phyloP scores from a whole-genome alignment of 2,797 vertebrate species.

The Brotula barbata region DNA sequence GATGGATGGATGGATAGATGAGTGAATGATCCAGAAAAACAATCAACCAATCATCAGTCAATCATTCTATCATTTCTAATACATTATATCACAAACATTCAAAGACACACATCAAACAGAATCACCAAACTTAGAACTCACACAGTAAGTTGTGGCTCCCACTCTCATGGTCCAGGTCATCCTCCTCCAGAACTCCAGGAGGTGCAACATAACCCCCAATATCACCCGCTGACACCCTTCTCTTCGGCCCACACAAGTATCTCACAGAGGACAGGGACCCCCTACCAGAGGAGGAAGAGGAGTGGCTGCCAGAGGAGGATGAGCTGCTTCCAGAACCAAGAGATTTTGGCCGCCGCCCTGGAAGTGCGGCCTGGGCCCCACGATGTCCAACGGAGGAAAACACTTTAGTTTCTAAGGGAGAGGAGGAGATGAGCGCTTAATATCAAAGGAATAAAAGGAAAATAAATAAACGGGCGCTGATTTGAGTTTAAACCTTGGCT shows the following conservation, averaged over 20 bases:
- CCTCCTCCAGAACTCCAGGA: conserved; percentile 71
- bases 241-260: conserved; percentile 63
- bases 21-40: neutral
- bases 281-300: conserved; percentile 80
- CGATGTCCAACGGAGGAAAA: conserved; percentile 27
- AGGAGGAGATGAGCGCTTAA: neutral
- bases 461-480: too few relatives aligned
- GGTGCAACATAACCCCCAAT: conserved; percentile 53
- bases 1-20: neutral
- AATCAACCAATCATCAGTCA: neutral
- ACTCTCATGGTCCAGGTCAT: conserved; percentile 75
- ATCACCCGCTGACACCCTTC: conserved; percentile 35
- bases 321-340: conserved; percentile 75
- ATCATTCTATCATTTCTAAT: too few relatives aligned
- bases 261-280: conserved; percentile 72
- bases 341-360: conserved; percentile 72
- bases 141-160: conserved; percentile 74
- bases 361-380: conserved; percentile 35
- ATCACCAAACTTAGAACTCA: conserved; percentile 45
- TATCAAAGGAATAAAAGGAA: too few relatives aligned
- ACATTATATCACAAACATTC: neutral
- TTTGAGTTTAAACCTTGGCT: neutral
- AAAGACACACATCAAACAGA: neutral
- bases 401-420: conserved; percentile 65
- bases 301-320: conserved; percentile 71